Evolutionary conservation across 2,113 vertebrate species (phyloP).

Genomic region (Neogobius melanostomus): DNA sequence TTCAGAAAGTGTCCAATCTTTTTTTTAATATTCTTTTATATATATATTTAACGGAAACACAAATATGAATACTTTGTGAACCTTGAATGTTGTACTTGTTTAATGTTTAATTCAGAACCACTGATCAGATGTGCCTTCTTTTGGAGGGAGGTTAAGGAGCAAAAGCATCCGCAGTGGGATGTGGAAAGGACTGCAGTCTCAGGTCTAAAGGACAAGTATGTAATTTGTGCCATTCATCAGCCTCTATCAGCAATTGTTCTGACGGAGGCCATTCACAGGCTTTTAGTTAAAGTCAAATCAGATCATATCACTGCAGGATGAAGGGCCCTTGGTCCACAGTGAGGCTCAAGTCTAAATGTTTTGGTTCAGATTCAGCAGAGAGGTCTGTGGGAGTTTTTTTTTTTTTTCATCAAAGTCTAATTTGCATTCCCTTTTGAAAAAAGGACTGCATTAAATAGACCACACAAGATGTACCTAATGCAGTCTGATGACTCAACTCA

Average conservation of each 20-base stretch:
- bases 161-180: not conserved
- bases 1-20: no score
- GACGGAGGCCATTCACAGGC: slow-evolving; percentile 13
- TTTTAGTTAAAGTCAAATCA: slow-evolving; percentile 29
- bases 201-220: slow-evolving; percentile 10
- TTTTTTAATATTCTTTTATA: no score
- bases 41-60: no score
- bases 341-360: slow-evolving; percentile 4
- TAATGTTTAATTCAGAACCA: slow-evolving; percentile 15
- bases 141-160: not conserved
- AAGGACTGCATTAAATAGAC: not conserved
- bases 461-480: not conserved
- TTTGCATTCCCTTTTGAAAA: not conserved
- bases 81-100: slow-evolving; percentile 11
- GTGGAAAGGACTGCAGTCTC: slow-evolving; percentile 3
- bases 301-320: slow-evolving; percentile 18
- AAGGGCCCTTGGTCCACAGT: not conserved
- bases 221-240: slow-evolving; percentile 28
- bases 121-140: not conserved
- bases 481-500: not conserved
- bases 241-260: slow-evolving; percentile 13
- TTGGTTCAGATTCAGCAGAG: not conserved
- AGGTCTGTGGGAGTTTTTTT: not conserved
- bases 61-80: no score
- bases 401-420: not conserved